Base-by-base conservation (phyloP, 1,140 invertebrate genomes). In the Ceratina australensis region DNA sequence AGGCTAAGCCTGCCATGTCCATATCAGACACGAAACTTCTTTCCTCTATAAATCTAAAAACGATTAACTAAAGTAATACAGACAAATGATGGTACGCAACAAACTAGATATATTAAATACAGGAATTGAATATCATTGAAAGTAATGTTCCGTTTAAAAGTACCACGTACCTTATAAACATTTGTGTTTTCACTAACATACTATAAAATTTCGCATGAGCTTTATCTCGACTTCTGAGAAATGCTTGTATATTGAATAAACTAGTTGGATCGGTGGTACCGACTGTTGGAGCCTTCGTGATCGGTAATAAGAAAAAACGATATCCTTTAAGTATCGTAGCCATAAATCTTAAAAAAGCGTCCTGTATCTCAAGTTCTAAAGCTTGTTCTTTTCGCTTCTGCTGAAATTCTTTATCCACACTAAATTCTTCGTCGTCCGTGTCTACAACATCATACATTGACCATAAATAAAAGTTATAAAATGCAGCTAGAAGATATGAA, bases 21-120 rank as follows among this genome's bases (percentile, higher is more conserved):
- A 98, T 98, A 87, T 99, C 98, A 16, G 98, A 98, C 0, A 99
- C 97, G 93, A 99, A 99, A 85, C 98, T 99, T 52, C 98, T 94
- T 92, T 99, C 99, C 93, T 99, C 98, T 83, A 99, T 99, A 92
- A 99, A 99, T 57, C 98, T 95, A 52, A 76, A 63, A 42, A 65
- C 80, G 65, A 67, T 24, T 57, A 20, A 64, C 18, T n/a, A 18
- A 3, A 65, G 5, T 64, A 20, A 26, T 61, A 52, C 20, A 47
- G 20, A n/a, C 7, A 1, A 60, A 47, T 26, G 26, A 59, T 42
- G 50, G 22, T 65, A 12, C 22, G 42, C 10, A 64, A 22, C 4
- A 64, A n/a, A 42, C 33, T 20, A 24, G 7, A 33, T 26, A 42
- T 5, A 10, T 10, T 42, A 42, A 42, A 42, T 42, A 42, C 5